Percentiles rank a stretch among this genome's conserved stretches.
These are phyloP conservation scores for Lanius ludovicianus DNA, from an alignment of 2,113 vertebrate species.

Conservation along the genomic window DNA sequence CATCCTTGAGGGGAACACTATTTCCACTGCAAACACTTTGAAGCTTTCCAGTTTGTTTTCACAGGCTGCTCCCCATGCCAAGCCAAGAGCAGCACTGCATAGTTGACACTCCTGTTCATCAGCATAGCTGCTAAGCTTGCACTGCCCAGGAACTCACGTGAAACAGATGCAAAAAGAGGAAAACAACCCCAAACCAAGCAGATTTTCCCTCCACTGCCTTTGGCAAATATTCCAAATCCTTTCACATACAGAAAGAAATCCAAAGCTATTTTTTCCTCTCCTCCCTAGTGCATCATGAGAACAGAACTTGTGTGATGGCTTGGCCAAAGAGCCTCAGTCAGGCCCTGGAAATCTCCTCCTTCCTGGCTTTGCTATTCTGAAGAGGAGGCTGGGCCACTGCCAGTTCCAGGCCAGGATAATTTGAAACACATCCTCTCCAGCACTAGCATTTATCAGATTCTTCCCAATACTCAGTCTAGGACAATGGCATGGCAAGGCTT, in stretches of 20 bases:
- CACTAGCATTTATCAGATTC: neutral
- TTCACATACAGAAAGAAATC: neutral
- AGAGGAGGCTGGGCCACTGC: neutral
- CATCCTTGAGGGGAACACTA: fast-evolving
- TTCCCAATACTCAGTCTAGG: neutral
- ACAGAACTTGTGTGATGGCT: neutral
- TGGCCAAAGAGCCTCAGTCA: neutral
- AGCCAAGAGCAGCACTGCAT: neutral
- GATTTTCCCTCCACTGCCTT: neutral
- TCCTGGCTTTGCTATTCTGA: slow-evolving; percentile 3
- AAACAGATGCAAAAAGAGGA: neutral
- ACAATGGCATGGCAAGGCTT: neutral
- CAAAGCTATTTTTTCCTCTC: neutral
- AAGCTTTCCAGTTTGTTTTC: neutral
- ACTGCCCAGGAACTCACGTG: neutral
- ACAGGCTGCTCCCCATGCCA: neutral
- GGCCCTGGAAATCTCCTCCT: slow-evolving; percentile 25
- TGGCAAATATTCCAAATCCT: neutral
- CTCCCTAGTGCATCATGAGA: neutral
- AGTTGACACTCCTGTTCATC: fast-evolving
- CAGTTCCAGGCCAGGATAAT: slow-evolving; percentile 21
- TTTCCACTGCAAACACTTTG: neutral
- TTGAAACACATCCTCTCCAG: slow-evolving; percentile 5
- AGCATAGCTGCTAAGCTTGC: neutral
- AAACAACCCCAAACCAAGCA: neutral